Evolutionary conservation across 2,888 invertebrate genomes (phyloP), one percentile per base, ranked within the genome.

Genomic region (Harpalus rufipes): DNA sequence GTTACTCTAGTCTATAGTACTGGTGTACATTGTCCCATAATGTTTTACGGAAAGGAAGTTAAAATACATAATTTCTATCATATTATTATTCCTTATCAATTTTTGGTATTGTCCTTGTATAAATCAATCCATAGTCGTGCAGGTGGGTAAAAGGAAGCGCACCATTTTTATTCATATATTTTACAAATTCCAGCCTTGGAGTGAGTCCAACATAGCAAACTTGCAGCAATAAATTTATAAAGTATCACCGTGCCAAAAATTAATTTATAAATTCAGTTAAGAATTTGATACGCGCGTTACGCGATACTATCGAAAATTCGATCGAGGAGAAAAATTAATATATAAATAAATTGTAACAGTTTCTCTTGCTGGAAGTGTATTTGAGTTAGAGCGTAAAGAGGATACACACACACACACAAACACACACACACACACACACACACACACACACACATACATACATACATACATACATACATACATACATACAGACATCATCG

Each of bases 161-260:
- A 39, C 61, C 51, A 21, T 61, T 65, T 63, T 65, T 65, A 81
- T 61, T 81, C 65, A 81, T 81, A 44, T n/a, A 25, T 81, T 81
- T 81, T 65, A 81, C 39, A 81, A 81, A 81, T 81, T 51, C 81
- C 44, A 81, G 21, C 18, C 44, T 65, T 81, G 81, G 81, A 81
- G 65, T n/a, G 8, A 41, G 21, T 63, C 81, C 81, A 81, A 81
- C 44, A 18, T 21, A 81, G 41, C 65, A 65, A 81, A 65, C 81
- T 61, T 81, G n/a, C 10, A 12, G 63, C 81, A 44, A 81, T 81
- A 81, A 81, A 81, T 81, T 81, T 65, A 51, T 81, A 81, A 81
- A 81, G 61, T 81, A 81, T 63, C 81, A 16, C 44, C 10, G 41
- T 81, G 81, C 81, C 81, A 81, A 81, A 81, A 65, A 81, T 81